phyloP scores from a whole-genome alignment of 2,113 vertebrate genomes.

The Delphinapterus leucas region DNA sequence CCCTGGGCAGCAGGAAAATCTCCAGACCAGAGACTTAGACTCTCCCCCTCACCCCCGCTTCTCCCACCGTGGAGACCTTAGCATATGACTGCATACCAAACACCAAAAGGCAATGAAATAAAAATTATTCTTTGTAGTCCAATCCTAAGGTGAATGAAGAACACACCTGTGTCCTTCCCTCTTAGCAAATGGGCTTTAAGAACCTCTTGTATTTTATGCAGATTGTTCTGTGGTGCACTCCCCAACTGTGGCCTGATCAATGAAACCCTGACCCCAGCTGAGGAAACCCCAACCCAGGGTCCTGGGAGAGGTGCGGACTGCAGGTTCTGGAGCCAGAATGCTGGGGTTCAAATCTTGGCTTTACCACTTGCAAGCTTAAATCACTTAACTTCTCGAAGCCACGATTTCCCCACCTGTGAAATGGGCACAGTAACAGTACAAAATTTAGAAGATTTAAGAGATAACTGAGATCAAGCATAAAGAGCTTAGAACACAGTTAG shows the following conservation, averaged over 20 bases:
- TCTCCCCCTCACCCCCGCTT: rapidly evolving
- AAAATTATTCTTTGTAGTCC: not conserved
- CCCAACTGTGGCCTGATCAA: not conserved
- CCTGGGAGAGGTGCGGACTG: not conserved
- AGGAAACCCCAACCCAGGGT: too few species aligned
- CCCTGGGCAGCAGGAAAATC: too few species aligned
- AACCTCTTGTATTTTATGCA: not conserved
- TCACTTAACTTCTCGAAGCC: not conserved
- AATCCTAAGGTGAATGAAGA: not conserved
- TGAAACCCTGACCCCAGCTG: not conserved
- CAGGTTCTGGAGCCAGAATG: not conserved
- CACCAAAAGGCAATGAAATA: not conserved
- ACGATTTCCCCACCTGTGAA: not conserved
- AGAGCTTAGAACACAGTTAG: not conserved
- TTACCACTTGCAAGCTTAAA: not conserved
- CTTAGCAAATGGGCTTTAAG: not conserved
- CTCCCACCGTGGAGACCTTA: not conserved
- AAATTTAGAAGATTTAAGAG: not conserved
- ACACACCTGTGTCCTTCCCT: not conserved
- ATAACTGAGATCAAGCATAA: not conserved
- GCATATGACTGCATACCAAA: not conserved
- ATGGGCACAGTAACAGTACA: not conserved
- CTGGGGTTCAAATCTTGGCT: not conserved
- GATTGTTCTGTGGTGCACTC: not conserved
- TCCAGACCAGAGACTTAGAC: not conserved